phyloP scores from a whole-genome alignment of 1,140 invertebrate genomes.

The Microplitis demolitor region DNA sequence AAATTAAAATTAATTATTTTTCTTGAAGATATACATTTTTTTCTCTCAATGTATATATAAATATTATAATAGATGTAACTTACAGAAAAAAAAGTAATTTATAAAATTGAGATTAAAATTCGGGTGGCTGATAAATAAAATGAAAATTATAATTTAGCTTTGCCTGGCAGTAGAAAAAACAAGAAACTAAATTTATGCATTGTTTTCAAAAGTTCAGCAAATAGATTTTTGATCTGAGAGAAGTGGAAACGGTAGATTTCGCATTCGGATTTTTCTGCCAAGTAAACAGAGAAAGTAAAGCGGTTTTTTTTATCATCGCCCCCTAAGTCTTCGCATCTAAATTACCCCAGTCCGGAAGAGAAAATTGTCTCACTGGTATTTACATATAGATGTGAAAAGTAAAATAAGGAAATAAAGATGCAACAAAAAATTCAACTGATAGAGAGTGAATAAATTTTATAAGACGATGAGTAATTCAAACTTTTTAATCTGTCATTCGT shows the following conservation, averaged over 20 bases:
- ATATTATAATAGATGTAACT: too few relatives aligned
- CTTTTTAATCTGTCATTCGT: neutral
- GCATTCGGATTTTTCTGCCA: neutral
- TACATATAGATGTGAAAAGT: constrained; percentile 56
- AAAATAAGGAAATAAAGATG: neutral
- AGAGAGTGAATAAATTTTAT: neutral
- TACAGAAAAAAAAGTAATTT: too few relatives aligned
- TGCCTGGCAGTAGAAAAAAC: neutral
- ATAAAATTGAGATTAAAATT: too few relatives aligned
- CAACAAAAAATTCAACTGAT: neutral
- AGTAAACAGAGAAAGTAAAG: constrained; percentile 26
- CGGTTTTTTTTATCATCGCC: constrained; percentile 30
- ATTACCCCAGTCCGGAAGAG: constrained; percentile 51
- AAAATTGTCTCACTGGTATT: constrained; percentile 51
- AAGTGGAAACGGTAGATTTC: neutral
- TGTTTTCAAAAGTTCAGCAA: constrained; percentile 22
- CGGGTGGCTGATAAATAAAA: too few relatives aligned
- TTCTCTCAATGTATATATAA: too few relatives aligned
- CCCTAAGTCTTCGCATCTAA: constrained; percentile 47
- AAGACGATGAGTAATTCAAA: neutral
- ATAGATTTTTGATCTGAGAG: constrained; percentile 27
- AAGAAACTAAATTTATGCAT: constrained; percentile 16
- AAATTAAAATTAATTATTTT: too few relatives aligned
- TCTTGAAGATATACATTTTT: too few relatives aligned
- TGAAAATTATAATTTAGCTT: too few relatives aligned